Evolutionary conservation across 2,797 vertebrate species (phyloP).

Genomic region (Amblyopsis hoosieri): DNA sequence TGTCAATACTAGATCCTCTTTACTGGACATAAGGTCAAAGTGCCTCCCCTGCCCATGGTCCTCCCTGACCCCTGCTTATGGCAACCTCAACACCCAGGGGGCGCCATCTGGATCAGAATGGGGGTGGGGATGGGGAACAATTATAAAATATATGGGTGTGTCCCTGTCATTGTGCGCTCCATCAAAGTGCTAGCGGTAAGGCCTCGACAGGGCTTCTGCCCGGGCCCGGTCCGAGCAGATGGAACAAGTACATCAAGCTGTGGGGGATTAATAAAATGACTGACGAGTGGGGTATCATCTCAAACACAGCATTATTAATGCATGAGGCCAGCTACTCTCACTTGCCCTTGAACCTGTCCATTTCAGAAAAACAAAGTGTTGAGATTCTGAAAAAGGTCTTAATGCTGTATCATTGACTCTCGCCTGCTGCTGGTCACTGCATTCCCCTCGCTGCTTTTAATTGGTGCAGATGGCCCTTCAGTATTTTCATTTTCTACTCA

Average conservation of each 20-base stretch:
- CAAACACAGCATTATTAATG: conserved; percentile 86
- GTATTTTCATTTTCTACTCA: conserved; percentile 59
- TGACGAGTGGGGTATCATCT: conserved; percentile 83
- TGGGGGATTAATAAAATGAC: conserved; percentile 88
- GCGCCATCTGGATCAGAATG: conserved; percentile 79
- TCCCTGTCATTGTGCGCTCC: conserved; percentile 78
- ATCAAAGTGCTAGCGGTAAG: conserved; percentile 77
- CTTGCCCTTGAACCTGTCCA: conserved; percentile 82
- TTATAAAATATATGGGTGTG: conserved; percentile 52
- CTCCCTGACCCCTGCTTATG: conserved; percentile 70
- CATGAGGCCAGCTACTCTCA: conserved; percentile 80
- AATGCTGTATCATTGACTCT: conserved; percentile 57
- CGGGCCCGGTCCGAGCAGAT: conserved; percentile 80
- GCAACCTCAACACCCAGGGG: conserved; percentile 75
- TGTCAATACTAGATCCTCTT: conserved; percentile 67
- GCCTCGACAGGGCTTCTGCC: conserved; percentile 70
- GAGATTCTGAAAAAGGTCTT: conserved; percentile 62
- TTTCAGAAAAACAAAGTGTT: conserved; percentile 56
- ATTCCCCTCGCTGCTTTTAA: conserved; percentile 80
- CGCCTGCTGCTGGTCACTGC: conserved; percentile 86
- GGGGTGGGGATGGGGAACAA: conserved; percentile 24
- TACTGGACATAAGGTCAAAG: conserved; percentile 67
- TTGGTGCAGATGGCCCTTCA: conserved; percentile 83
- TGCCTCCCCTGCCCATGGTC: conserved; percentile 65
- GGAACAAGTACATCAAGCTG: conserved; percentile 88